These are phyloP conservation scores for Catamblyrhynchus diadema DNA, from an alignment of 2,797 vertebrate species.

Conservation along the genomic window DNA sequence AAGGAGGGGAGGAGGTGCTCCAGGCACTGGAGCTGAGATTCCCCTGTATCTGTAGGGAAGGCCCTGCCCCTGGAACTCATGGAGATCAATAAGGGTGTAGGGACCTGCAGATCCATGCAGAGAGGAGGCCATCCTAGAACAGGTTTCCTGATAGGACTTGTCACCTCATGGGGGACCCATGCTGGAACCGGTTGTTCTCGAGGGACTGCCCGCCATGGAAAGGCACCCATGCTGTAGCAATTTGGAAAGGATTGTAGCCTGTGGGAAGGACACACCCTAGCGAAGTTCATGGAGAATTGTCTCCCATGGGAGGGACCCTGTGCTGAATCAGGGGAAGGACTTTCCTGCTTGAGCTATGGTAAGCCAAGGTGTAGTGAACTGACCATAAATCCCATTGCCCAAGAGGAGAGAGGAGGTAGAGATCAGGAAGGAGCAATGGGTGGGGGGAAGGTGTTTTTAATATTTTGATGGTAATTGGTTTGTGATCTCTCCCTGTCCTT, in stretches of 20 bases:
- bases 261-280: not conserved
- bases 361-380: not conserved
- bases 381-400: not conserved
- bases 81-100: not conserved
- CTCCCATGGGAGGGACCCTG: fast-evolving
- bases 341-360: not conserved
- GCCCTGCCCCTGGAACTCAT: not conserved
- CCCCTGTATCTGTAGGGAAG: not conserved
- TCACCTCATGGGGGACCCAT: not conserved
- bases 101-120: not conserved
- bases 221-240: not conserved
- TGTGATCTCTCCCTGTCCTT: not conserved
- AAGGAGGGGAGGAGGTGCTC: not conserved
- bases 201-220: not conserved
- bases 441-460: not conserved
- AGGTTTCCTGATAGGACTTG: not conserved
- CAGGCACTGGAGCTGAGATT: not conserved
- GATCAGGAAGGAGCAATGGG: fast-evolving
- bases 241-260: not conserved
- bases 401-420: not conserved
- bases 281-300: not conserved
- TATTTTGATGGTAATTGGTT: not conserved
- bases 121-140: not conserved
- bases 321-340: not conserved
- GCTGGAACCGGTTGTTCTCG: not conserved